Percentiles rank a stretch among this genome's conserved stretches.
These are phyloP conservation scores for Catocala sponsa DNA, from an alignment of 2,888 invertebrate genomes.

Conservation along the genomic window DNA sequence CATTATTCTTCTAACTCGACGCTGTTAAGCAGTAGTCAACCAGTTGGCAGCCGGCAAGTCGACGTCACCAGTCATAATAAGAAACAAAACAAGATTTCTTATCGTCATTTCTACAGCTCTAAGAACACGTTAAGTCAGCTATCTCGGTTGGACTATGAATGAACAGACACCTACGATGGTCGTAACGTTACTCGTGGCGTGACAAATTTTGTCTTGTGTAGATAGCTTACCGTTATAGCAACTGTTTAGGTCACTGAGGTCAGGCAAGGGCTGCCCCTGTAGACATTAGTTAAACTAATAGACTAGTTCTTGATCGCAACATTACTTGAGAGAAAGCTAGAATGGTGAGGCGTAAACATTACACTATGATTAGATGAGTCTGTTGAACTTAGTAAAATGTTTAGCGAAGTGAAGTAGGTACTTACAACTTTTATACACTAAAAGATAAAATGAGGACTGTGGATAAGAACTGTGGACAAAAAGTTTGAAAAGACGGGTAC, in stretches of 20 bases:
- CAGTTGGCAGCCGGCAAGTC: too few relatives aligned
- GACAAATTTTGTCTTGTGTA: neutral
- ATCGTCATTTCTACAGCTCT: neutral
- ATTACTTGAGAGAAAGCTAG: neutral
- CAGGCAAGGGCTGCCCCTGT: neutral
- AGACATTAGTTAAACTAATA: slow-evolving; percentile 7
- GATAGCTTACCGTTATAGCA: slow-evolving; percentile 9
- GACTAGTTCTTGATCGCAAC: neutral
- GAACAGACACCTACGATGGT: neutral
- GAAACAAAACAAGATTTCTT: too few relatives aligned
- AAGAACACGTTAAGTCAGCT: neutral
- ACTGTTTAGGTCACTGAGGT: slow-evolving; percentile 5
- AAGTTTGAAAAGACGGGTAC: too few relatives aligned
- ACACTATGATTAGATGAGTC: neutral
- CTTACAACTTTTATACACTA: too few relatives aligned
- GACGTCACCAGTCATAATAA: too few relatives aligned
- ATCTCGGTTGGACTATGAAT: neutral
- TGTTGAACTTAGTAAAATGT: neutral
- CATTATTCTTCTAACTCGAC: too few relatives aligned
- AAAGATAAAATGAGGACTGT: too few relatives aligned
- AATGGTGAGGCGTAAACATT: too few relatives aligned
- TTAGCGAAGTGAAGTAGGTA: too few relatives aligned
- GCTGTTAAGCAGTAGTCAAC: too few relatives aligned
- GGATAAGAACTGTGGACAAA: too few relatives aligned
- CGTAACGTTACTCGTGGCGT: neutral